Conservation (phyloP, 2,113 vertebrate genomes). For the Corynorhinus townsendii region DNA sequence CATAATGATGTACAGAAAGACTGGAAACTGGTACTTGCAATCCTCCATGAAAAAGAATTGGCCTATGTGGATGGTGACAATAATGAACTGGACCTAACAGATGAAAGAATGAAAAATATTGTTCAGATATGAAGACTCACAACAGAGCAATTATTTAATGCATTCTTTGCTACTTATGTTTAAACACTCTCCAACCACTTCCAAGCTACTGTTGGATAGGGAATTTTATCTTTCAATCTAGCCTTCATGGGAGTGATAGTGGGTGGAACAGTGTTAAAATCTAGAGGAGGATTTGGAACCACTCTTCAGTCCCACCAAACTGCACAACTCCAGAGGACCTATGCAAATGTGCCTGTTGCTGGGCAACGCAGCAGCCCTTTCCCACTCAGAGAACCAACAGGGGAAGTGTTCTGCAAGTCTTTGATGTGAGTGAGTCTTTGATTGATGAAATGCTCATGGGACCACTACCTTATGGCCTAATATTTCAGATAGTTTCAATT, state of each 20-base stretch:
- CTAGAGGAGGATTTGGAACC: not conserved
- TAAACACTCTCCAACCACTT: not conserved
- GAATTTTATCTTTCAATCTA: not conserved
- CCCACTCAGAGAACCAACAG: not conserved
- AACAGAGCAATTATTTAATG: not conserved
- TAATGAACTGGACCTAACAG: conserved; percentile 92
- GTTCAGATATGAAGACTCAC: conserved; percentile 22
- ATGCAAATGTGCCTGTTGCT: not conserved
- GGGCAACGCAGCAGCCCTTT: not conserved
- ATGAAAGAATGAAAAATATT: conserved; percentile 62
- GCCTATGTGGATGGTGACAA: conserved; percentile 89
- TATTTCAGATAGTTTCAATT: not conserved
- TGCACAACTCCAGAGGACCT: not conserved
- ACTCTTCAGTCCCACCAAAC: not conserved
- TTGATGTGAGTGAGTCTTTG: not conserved
- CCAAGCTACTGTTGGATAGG: not conserved
- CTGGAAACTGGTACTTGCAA: conserved; percentile 91
- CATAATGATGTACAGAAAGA: conserved; percentile 94
- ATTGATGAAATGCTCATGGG: not conserved
- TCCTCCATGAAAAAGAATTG: conserved; percentile 95
- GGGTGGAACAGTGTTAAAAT: not conserved
- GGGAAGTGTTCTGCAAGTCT: not conserved
- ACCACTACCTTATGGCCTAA: not conserved
- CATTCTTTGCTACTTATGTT: not conserved
- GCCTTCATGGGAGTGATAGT: not conserved